Evolutionary conservation across 1,140 invertebrate species (phyloP).

Genomic region (Drosophila navojoa): DNA sequence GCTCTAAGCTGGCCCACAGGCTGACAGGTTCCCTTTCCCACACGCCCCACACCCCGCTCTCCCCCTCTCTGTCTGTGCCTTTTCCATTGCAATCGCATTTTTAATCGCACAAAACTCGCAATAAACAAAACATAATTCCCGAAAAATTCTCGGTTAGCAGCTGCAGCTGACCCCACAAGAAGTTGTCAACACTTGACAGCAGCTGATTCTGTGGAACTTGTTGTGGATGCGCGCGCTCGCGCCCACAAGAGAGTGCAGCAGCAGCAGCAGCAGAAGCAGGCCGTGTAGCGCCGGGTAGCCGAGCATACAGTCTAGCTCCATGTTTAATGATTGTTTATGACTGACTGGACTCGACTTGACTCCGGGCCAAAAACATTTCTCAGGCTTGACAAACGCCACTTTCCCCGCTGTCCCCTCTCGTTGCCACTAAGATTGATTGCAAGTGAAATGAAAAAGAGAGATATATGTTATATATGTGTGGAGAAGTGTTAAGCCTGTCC

Average conservation of each 20-base stretch:
- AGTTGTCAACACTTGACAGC: constrained; percentile 72
- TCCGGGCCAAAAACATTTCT: too few species aligned
- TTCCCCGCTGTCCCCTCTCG: background rate
- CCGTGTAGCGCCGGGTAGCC: constrained; percentile 32
- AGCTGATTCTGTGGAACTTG: constrained; percentile 71
- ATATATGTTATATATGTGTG: background rate
- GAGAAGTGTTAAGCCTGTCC: constrained; percentile 72
- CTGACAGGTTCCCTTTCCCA: background rate
- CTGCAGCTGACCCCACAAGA: constrained; percentile 67
- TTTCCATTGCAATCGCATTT: constrained; percentile 26
- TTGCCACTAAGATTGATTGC: constrained; percentile 68
- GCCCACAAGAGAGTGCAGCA: constrained; percentile 24
- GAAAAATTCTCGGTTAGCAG: constrained; percentile 53
- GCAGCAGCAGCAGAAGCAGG: constrained; percentile 19
- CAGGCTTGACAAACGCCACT: background rate
- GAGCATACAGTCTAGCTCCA: constrained; percentile 20
- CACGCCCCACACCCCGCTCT: background rate
- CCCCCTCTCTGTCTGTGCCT: background rate
- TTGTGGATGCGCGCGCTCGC: constrained; percentile 27
- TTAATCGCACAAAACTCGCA: constrained; percentile 42
- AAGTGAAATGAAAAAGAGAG: constrained; percentile 69
- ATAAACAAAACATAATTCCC: constrained; percentile 68
- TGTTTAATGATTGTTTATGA: constrained; percentile 76
- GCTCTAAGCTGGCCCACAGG: constrained; percentile 39
- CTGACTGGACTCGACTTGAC: too few species aligned